Conservation (phyloP, 2,888 invertebrate genomes). For the Carcina quercana region DNA sequence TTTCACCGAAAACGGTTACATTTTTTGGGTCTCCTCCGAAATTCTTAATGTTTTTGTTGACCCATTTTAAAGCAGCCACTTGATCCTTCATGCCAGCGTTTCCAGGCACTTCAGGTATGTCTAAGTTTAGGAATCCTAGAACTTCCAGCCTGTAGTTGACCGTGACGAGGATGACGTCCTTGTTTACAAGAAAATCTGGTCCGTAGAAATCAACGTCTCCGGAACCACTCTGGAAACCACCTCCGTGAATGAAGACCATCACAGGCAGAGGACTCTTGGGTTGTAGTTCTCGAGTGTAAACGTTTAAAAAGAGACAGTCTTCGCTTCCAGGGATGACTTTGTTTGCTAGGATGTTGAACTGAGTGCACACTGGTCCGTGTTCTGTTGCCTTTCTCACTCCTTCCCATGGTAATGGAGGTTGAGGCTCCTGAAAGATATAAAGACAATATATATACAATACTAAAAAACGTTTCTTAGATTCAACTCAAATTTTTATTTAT, state of each 20-base stretch:
- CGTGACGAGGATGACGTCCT: constrained; percentile 36
- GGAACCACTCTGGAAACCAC: constrained; percentile 33
- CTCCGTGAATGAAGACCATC: constrained; percentile 44
- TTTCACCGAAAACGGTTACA: constrained; percentile 41
- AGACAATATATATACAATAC: too few species aligned
- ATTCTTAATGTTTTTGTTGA: constrained; percentile 28
- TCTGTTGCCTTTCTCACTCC: constrained; percentile 28
- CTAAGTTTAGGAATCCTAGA: constrained; percentile 70
- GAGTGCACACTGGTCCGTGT: constrained; percentile 32
- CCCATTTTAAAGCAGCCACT: constrained; percentile 37
- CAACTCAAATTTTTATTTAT: too few species aligned
- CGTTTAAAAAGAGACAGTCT: constrained; percentile 41
- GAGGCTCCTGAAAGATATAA: constrained; percentile 35
- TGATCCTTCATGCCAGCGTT: constrained; percentile 71
- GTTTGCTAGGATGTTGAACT: constrained; percentile 25
- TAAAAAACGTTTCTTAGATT: too few species aligned
- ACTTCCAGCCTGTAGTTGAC: constrained; percentile 57
- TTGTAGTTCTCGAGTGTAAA: constrained; percentile 31
- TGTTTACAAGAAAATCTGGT: constrained; percentile 36
- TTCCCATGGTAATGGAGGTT: constrained; percentile 29
- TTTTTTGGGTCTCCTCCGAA: constrained; percentile 38
- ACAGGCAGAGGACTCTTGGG: constrained; percentile 26
- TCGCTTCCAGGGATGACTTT: constrained; percentile 26
- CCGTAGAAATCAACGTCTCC: constrained; percentile 32
- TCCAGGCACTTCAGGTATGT: constrained; percentile 68